Evolutionary conservation across 35 echinoderm and acorn worm genomes (phyloP).

Genomic region (Holothuria glaberrima): DNA sequence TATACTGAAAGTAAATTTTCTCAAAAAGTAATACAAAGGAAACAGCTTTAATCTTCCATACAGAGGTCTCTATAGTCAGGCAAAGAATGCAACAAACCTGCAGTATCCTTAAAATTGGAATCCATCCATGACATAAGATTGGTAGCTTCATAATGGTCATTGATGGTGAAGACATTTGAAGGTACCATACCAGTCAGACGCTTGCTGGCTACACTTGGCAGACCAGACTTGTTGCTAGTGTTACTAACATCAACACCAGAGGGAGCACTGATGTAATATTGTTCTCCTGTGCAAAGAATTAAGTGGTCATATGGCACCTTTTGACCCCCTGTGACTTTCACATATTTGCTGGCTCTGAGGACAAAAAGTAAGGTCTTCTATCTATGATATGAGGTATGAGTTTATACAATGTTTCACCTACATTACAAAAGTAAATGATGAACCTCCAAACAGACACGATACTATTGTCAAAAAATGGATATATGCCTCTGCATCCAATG

Average conservation of each 20-base stretch:
- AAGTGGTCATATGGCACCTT: slow-evolving; percentile 95
- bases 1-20: no score
- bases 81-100: slow-evolving; percentile 55
- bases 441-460: not conserved
- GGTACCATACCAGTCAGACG: slow-evolving; percentile 69
- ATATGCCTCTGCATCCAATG: no score
- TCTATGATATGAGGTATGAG: not conserved
- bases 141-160: slow-evolving; percentile 83
- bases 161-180: slow-evolving; percentile 83
- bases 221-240: slow-evolving; percentile 57
- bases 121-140: slow-evolving; percentile 68
- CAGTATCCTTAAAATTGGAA: slow-evolving; percentile 74
- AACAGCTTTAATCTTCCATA: no score
- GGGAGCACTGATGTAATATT: slow-evolving; percentile 83
- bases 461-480: not conserved
- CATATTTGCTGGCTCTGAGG: slow-evolving; percentile 90
- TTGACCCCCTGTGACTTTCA: slow-evolving; percentile 77
- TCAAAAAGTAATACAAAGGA: no score
- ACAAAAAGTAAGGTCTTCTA: slow-evolving; percentile 11
- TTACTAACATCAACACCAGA: slow-evolving; percentile 76
- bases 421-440: not conserved
- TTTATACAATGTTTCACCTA: not conserved
- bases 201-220: slow-evolving; percentile 65
- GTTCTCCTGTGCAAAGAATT: slow-evolving; percentile 83
- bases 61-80: no score